Conservation (phyloP, 1,140 invertebrate species). For the Musca domestica region DNA sequence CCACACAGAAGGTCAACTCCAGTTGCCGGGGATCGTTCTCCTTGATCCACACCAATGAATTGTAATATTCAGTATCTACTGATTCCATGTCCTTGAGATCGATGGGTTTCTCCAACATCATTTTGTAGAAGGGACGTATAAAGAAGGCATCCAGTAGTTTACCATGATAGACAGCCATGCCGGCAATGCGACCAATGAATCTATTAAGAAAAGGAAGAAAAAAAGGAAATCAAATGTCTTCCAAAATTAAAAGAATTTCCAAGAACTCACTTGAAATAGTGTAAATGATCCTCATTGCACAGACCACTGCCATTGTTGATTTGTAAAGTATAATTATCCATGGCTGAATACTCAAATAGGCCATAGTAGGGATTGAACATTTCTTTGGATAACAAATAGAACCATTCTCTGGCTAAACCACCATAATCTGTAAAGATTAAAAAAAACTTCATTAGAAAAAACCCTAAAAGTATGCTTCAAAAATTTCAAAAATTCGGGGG, state of each 20-base stretch:
- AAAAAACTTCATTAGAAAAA: too few species aligned
- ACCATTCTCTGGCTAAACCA: constrained; percentile 95
- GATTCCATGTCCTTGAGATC: constrained; percentile 97
- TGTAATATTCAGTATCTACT: constrained; percentile 98
- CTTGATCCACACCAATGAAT: constrained; percentile 76
- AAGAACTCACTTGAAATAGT: constrained; percentile 82
- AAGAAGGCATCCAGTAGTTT: constrained; percentile 94
- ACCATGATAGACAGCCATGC: constrained; percentile 98
- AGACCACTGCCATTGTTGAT: constrained; percentile 97
- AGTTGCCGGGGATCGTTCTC: constrained; percentile 96
- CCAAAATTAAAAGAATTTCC: not conserved
- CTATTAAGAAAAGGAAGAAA: constrained; percentile 28
- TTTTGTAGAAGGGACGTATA: constrained; percentile 99
- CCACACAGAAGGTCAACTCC: constrained; percentile 92
- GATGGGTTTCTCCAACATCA: constrained; percentile 96
- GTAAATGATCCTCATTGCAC: constrained; percentile 95
- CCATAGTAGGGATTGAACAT: constrained; percentile 99
- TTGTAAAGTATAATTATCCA: constrained; percentile 99
- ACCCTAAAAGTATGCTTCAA: too few species aligned
- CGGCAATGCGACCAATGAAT: constrained; percentile 95
- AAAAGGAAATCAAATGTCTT: constrained; percentile 1
- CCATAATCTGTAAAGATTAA: constrained; percentile 89
- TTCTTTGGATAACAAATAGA: constrained; percentile 97
- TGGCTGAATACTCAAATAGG: constrained; percentile 97
- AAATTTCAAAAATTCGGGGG: too few species aligned